These are phyloP conservation scores for Marmota flaviventris DNA, from an alignment of 2,113 vertebrate genomes.

Conservation along the genomic window DNA sequence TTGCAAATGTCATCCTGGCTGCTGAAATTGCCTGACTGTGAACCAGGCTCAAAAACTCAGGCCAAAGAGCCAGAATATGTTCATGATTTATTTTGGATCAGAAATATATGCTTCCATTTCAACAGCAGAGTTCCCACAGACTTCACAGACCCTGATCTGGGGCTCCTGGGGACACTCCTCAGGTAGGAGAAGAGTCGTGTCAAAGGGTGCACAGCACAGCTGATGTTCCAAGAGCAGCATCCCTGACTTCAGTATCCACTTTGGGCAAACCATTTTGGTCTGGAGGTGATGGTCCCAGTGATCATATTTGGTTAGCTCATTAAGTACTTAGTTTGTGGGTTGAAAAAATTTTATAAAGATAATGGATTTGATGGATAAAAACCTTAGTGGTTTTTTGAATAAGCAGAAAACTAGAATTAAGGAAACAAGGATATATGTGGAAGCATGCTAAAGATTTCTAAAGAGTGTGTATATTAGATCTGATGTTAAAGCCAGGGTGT, in stretches of 20 bases:
- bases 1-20: neutral
- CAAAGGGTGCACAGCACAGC: neutral
- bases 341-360: neutral
- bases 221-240: no score
- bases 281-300: neutral
- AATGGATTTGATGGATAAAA: neutral
- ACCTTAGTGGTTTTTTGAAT: neutral
- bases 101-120: neutral
- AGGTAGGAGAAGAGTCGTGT: neutral
- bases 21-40: neutral
- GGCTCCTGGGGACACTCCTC: neutral
- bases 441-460: neutral
- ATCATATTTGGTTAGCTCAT: neutral
- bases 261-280: neutral
- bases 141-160: neutral
- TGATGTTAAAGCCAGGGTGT: neutral
- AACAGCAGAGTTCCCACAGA: neutral
- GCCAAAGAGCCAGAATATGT: no score
- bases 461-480: neutral
- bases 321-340: neutral
- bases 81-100: neutral
- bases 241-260: neutral
- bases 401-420: neutral
- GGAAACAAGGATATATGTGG: neutral
- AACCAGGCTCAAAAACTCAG: neutral